Base-by-base conservation (phyloP, 2,888 invertebrate genomes). In the Xylota segnis region DNA sequence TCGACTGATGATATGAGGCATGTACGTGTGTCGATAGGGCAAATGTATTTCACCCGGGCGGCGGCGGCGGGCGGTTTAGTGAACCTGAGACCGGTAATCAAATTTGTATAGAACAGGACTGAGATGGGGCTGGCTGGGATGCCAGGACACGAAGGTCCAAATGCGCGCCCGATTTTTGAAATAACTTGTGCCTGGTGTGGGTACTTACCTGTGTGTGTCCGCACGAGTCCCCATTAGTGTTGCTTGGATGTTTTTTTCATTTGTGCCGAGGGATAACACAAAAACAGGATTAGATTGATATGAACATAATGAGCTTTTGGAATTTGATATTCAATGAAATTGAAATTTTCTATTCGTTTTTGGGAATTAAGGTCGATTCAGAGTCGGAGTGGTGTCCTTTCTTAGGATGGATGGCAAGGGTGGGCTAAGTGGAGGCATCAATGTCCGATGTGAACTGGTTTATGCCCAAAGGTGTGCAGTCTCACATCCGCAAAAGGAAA, bases 271-370 rank as follows among this genome's bases (percentile, higher is more conserved):
- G 65, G 40, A 50, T 54, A 75, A 54, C 9, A 52, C 32, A 71
- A 40, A 59, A 54, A 66, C 47, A 47, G 34, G 58, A 56, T 56
- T 75, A 54, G 45, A 75, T 66, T 75, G 66, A 75, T 52, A 12
- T 16, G 66, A n/a, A 43, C 47, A 14, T 75, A 75, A 75, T 75
- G 75, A 75, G 75, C 56, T 66, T 66, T 75, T 37, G 52, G 56
- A 56, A 75, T 75, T 43, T 29, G 47, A 75, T 75, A 58, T 54
- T 45, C 43, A 74, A 52, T 72, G 61, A 29, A 50, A 52, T 72
- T 59, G 72, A 72, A 72, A 40, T 61, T 68, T 54, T 29, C 29
- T 37, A 7, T 34, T 34, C 6, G 7, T 34, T 52, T 68, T 66
- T 52, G 40, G 12, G 37, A 16, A 59, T 61, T 61, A 61, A 27